Conservation (phyloP, 2,797 vertebrate genomes). For the Danio kyathit region DNA sequence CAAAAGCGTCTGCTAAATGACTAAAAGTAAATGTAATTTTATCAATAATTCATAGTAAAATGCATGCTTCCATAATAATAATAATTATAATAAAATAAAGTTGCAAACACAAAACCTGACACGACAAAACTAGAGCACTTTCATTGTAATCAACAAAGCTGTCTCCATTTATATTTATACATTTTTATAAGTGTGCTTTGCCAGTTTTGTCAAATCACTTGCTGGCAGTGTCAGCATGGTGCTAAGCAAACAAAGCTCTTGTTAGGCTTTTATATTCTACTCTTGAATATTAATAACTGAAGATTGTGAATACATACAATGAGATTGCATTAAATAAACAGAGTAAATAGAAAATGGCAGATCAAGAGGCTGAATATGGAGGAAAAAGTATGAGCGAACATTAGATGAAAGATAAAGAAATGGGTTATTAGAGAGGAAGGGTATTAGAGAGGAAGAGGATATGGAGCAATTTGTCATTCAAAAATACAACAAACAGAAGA, state of each 20-base stretch:
- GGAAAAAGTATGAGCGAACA: neutral
- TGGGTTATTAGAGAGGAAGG: neutral
- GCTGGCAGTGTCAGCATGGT: neutral
- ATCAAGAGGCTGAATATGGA: neutral
- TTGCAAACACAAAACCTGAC: neutral
- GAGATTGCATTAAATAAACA: neutral
- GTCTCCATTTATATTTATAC: neutral
- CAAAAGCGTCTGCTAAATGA: no score
- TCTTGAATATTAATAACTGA: neutral
- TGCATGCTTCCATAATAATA: neutral
- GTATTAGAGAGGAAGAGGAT: conserved; percentile 1
- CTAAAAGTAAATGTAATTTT: no score
- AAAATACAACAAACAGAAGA: neutral
- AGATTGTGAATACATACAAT: neutral
- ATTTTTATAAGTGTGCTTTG: neutral
- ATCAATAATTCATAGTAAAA: no score
- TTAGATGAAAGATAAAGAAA: neutral
- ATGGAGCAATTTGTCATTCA: neutral
- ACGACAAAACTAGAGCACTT: neutral
- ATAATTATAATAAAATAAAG: no score
- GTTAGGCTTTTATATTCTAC: neutral
- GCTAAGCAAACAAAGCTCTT: neutral
- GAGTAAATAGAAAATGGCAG: neutral
- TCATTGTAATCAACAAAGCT: neutral
- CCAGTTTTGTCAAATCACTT: neutral